These are phyloP conservation scores for Chitala chitala DNA, from an alignment of 2,113 vertebrate species.

Conservation along the genomic window DNA sequence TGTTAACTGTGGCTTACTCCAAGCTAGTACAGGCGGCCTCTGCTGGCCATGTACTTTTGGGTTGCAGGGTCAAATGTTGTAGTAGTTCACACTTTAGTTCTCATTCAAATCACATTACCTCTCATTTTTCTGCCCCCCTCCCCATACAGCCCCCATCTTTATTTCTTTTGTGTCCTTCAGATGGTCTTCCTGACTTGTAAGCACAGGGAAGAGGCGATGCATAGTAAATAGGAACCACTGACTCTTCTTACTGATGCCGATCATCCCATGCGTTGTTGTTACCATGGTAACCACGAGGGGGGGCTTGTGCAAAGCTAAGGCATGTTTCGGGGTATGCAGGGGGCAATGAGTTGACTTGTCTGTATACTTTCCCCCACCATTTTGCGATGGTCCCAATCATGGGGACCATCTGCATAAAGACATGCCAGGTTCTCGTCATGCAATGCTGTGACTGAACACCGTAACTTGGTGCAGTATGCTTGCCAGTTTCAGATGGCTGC, in stretches of 20 bases:
- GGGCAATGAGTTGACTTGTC: no score
- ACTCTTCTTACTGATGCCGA: background rate
- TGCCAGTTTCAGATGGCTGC: no score
- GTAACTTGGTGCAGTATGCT: no score
- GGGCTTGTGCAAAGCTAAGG: no score
- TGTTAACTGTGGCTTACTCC: no score
- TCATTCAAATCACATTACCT: background rate
- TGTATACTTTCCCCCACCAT: no score
- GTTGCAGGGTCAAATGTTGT: background rate
- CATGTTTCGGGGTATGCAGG: no score
- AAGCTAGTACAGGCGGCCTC: background rate
- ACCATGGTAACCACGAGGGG: background rate
- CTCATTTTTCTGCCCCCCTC: slow-evolving; percentile 25
- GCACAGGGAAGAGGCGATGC: background rate
- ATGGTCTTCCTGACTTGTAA: slow-evolving; percentile 27
- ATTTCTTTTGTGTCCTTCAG: slow-evolving; percentile 38
- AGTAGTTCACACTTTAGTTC: background rate
- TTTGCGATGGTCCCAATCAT: no score
- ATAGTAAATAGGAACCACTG: background rate
- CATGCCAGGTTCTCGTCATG: no score
- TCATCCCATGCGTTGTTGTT: background rate
- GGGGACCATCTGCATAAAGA: no score
- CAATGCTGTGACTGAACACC: no score
- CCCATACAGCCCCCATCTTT: slow-evolving; percentile 34
- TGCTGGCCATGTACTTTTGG: background rate